Evolutionary conservation across 2,797 vertebrate species (phyloP).

Genomic region (Dendrocincla tyrannina): DNA sequence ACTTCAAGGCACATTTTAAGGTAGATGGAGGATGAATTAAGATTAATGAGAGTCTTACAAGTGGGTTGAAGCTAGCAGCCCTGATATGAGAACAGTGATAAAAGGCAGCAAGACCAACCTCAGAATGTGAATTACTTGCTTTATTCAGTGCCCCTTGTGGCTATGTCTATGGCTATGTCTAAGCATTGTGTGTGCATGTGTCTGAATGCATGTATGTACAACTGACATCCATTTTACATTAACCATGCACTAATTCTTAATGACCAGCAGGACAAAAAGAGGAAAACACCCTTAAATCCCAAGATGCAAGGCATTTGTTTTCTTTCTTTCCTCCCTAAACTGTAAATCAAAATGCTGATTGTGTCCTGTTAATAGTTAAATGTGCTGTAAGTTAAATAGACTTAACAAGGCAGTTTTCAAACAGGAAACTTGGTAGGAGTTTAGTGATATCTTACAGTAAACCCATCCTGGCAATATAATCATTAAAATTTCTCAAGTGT

Average conservation of each 20-base stretch:
- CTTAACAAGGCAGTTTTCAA: constrained; percentile 45
- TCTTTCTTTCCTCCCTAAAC: neutral
- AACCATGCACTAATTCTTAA: neutral
- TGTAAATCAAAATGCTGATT: neutral
- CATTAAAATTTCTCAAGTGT: constrained; percentile 66
- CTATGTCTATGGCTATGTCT: neutral
- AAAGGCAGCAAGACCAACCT: constrained; percentile 33
- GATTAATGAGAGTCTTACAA: constrained; percentile 66
- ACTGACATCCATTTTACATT: neutral
- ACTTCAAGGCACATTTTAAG: constrained; percentile 50
- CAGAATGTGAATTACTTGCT: constrained; percentile 57
- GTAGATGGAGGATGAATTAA: constrained; percentile 59
- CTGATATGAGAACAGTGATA: constrained; percentile 54
- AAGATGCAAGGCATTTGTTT: neutral
- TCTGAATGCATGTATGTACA: neutral
- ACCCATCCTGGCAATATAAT: constrained; percentile 32
- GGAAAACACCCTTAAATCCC: neutral
- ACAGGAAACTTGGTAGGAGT: constrained; percentile 33
- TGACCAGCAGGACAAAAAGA: neutral
- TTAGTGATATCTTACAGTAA: constrained; percentile 48
- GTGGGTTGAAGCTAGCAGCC: constrained; percentile 39
- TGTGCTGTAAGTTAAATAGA: constrained; percentile 23
- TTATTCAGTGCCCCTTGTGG: constrained; percentile 15
- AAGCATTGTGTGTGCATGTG: neutral
- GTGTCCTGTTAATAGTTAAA: constrained; percentile 34